A percentile compares a stretch with the other conserved stretches of the same genome.
These are phyloP conservation scores for Maccullochella peelii DNA, from an alignment of 2,113 vertebrate species.

Conservation along the genomic window DNA sequence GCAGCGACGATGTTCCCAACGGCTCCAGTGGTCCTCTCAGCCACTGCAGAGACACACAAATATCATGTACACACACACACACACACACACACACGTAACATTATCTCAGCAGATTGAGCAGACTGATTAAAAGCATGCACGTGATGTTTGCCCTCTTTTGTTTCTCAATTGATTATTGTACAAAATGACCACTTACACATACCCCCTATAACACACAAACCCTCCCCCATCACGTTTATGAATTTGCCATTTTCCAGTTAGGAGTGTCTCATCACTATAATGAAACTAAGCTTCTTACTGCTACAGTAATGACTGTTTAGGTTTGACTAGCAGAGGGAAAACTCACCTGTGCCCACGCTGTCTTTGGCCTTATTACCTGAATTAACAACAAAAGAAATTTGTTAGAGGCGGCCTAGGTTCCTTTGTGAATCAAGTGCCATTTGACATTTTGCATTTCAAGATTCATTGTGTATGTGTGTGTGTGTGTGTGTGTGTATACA, in stretches of 20 bases:
- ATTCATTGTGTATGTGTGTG: too few species aligned
- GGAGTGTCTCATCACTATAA: neutral
- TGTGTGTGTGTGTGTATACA: neutral
- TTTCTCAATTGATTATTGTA: conserved; percentile 31
- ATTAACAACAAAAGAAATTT: conserved; percentile 51
- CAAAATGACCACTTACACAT: conserved; percentile 12
- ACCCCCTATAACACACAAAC: neutral
- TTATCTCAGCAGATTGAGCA: conserved; percentile 18
- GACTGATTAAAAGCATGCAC: conserved; percentile 49
- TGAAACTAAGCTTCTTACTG: neutral
- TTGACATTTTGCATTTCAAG: conserved; percentile 1
- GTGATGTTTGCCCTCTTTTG: neutral
- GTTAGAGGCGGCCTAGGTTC: neutral
- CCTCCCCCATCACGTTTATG: neutral
- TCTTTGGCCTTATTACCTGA: conserved; percentile 96
- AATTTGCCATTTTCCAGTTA: neutral
- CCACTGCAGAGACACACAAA: conserved; percentile 85
- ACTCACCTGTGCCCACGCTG: conserved; percentile 94
- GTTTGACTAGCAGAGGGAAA: conserved; percentile 7
- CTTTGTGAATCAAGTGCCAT: neutral
- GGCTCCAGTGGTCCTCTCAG: conserved; percentile 96
- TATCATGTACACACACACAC: conserved; percentile 12
- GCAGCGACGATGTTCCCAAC: conserved; percentile 95
- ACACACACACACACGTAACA: conserved; percentile 31
- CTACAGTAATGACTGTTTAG: neutral